These are phyloP conservation scores for Myotis pilosus DNA, from an alignment of 2,797 vertebrate species.

Conservation along the genomic window DNA sequence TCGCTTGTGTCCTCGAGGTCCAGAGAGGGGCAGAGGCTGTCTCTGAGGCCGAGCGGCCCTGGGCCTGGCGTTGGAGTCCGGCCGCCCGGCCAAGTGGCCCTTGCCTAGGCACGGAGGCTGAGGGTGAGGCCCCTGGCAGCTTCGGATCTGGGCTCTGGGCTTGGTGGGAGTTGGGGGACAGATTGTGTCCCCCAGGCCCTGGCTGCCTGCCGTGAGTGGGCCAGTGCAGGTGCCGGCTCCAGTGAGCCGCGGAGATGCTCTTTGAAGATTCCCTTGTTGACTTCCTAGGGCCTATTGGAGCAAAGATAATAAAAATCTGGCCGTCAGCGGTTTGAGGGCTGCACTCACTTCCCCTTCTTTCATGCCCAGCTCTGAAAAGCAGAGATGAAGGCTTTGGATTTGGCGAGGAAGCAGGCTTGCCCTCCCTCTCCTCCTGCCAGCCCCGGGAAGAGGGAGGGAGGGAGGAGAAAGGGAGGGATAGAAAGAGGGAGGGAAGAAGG, in stretches of 20 bases:
- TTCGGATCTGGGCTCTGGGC: neutral
- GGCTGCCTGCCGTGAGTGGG: conserved; percentile 32
- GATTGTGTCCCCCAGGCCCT: neutral
- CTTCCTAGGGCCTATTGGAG: conserved; percentile 75
- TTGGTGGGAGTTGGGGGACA: neutral
- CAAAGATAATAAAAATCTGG: conserved; percentile 83
- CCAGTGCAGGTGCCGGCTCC: conserved; percentile 78
- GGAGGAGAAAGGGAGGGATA: conserved; percentile 15
- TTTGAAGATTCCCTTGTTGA: conserved; percentile 80
- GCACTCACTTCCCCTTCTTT: conserved; percentile 73
- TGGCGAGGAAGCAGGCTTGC: conserved; percentile 65
- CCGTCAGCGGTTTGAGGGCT: conserved; percentile 82
- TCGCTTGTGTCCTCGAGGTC: neutral
- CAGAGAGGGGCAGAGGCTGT: conserved; percentile 47
- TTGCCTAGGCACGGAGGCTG: neutral
- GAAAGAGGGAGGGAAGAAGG: conserved; percentile 22
- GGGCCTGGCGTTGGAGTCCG: neutral
- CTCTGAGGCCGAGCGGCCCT: neutral
- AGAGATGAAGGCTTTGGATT: conserved; percentile 77
- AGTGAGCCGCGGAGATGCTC: conserved; percentile 71
- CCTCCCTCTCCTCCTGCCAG: neutral
- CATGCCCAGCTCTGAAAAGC: conserved; percentile 73
- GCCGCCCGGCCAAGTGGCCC: neutral
- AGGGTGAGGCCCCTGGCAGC: neutral
- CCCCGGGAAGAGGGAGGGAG: conserved; percentile 69